A percentile compares a stretch with the other conserved stretches of the same genome.
Evolutionary conservation across 2,113 vertebrate species (phyloP).

Genomic region (Nannospalax galili): DNA sequence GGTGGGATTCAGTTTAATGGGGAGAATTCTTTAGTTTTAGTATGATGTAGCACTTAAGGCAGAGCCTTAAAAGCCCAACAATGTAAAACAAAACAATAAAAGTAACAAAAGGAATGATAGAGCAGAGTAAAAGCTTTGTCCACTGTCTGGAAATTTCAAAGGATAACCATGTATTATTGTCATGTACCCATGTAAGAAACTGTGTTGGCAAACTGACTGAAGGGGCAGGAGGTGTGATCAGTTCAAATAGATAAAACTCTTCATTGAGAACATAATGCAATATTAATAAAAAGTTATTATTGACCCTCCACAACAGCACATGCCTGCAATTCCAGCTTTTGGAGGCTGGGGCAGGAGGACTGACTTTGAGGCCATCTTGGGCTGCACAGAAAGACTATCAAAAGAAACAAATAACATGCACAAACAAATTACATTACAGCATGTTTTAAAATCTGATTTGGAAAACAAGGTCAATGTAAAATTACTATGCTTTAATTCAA

Average conservation of each 20-base stretch:
- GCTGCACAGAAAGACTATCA: background rate
- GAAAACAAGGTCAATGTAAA: slow-evolving; percentile 36
- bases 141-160: slow-evolving; percentile 8
- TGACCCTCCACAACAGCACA: background rate
- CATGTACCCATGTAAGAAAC: background rate
- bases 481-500: slow-evolving; percentile 27
- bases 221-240: background rate
- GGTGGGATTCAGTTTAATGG: background rate
- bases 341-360: background rate
- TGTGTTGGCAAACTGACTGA: background rate
- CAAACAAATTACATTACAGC: background rate
- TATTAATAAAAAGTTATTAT: slow-evolving; percentile 33
- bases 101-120: background rate
- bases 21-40: background rate
- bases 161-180: background rate
- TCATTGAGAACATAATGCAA: slow-evolving; percentile 50
- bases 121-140: slow-evolving; percentile 23
- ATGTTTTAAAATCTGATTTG: slow-evolving; percentile 43
- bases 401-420: background rate
- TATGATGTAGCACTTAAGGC: background rate
- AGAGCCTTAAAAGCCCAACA: slow-evolving; percentile 7
- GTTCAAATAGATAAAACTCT: slow-evolving; percentile 33
- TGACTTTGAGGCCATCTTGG: background rate
- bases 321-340: background rate
- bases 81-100: background rate